phyloP scores from a whole-genome alignment of 2,797 vertebrate genomes.

The Tauraco hartlaubi region DNA sequence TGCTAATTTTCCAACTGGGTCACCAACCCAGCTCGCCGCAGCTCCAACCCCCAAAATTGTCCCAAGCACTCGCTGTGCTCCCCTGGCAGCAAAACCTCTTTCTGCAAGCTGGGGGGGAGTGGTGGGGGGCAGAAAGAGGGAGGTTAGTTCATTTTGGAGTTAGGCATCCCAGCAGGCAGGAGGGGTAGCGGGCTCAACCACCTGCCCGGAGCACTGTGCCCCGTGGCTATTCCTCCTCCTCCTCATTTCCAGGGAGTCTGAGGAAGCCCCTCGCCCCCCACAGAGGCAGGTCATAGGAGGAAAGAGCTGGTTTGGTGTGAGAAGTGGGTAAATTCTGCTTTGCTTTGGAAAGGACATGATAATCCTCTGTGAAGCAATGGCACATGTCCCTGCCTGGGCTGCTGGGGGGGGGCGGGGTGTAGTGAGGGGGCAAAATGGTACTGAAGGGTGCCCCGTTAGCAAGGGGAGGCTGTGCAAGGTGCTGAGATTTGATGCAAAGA shows the following conservation, averaged over 20 bases:
- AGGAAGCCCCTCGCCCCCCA: fast-evolving
- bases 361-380: not conserved
- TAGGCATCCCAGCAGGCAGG: too few relatives aligned
- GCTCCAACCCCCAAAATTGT: fast-evolving
- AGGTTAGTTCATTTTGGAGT: not conserved
- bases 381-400: fast-evolving
- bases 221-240: not conserved
- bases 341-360: not conserved
- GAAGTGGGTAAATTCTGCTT: not conserved
- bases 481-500: not conserved
- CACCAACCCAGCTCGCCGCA: not conserved
- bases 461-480: not conserved
- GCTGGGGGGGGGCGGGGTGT: too few relatives aligned
- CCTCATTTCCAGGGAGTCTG: not conserved
- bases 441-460: fast-evolving
- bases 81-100: not conserved
- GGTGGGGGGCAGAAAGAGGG: too few relatives aligned
- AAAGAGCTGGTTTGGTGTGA: not conserved
- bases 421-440: fast-evolving
- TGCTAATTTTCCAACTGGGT: not conserved
- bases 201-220: not conserved
- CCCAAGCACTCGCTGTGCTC: not conserved
- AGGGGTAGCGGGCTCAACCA: not conserved
- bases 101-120: not conserved
- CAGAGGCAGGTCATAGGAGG: not conserved